Evolutionary conservation across 1,140 invertebrate species (phyloP).

Genomic region (silkworm (Bombyx mori)): ASM3026992v2 NC_085114.1:10159501-10160000

Average conservation of each 20-base stretch:
- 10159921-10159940: conserved; percentile 4
- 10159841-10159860: conserved; percentile 11
- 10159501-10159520: conserved; percentile 9
- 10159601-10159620: conserved; percentile 9
- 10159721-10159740: not conserved
- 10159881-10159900: conserved; percentile 19
- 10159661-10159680: conserved; percentile 4
- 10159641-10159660: conserved; percentile 13
- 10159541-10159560: conserved; percentile 44
- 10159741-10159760: no score
- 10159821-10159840: conserved; percentile 14
- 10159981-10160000: no score
- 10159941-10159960: not conserved
- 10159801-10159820: not conserved
- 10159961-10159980: no score
- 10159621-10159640: conserved; percentile 10
- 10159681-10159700: no score
- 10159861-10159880: conserved; percentile 13
- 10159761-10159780: conserved; percentile 10
- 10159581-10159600: not conserved
- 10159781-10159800: conserved; percentile 1
- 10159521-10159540: conserved; percentile 41
- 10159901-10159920: conserved; percentile 11
- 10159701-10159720: not conserved
- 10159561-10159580: conserved; percentile 15